Conservation (phyloP, 2,113 vertebrate species). For the Malurus alboscapulatus region DNA sequence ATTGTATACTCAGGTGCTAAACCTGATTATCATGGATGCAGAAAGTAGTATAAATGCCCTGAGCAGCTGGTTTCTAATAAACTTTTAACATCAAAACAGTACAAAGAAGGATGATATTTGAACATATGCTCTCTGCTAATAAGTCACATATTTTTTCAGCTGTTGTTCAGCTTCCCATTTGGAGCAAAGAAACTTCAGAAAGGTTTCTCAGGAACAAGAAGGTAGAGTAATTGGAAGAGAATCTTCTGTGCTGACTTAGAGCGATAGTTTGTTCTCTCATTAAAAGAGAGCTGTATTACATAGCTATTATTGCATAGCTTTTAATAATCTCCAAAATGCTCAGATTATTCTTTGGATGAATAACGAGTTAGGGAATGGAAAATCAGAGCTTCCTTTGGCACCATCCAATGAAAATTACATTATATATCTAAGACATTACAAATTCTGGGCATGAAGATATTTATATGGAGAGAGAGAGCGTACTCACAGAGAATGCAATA, state of each 20-base stretch:
- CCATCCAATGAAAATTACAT: background rate
- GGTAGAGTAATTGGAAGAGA: background rate
- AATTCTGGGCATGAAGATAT: background rate
- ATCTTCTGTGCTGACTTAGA: background rate
- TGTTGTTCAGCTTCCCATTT: background rate
- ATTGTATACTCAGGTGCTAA: background rate
- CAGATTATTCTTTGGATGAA: background rate
- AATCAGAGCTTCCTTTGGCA: background rate
- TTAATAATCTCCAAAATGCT: background rate
- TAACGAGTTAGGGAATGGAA: background rate
- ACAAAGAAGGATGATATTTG: background rate
- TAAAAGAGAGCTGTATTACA: background rate
- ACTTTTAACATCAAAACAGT: background rate
- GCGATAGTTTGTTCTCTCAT: background rate
- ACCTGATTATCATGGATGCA: background rate
- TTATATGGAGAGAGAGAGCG: no score
- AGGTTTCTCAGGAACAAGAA: background rate
- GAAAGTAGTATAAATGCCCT: background rate
- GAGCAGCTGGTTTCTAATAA: background rate
- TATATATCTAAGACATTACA: background rate
- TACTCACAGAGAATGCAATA: background rate
- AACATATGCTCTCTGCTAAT: background rate
- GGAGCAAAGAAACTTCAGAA: background rate
- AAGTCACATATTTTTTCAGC: background rate
- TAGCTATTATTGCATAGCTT: background rate